A percentile compares a stretch with the other conserved stretches of the same genome.
Evolutionary conservation across 2,888 invertebrate species (phyloP).

Genomic region (Candidula unifasciata): DNA sequence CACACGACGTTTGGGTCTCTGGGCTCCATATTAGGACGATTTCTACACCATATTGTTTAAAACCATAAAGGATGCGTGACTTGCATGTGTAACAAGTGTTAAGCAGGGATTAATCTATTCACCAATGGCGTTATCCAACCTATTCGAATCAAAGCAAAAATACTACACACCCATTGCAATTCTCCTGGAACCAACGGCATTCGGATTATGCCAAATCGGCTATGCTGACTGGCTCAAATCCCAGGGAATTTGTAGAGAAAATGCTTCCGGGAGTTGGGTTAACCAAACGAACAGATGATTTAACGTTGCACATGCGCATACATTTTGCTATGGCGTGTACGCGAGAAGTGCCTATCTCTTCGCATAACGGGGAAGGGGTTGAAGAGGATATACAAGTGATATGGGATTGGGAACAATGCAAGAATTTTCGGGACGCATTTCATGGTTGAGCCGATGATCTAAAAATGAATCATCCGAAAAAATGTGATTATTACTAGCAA

Average conservation of each 20-base stretch:
- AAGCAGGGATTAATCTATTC: slow-evolving; percentile 16
- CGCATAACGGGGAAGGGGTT: not conserved
- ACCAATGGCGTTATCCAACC: not conserved
- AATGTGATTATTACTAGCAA: slow-evolving; percentile 42
- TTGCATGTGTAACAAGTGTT: slow-evolving; percentile 49
- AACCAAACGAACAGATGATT: slow-evolving; percentile 79
- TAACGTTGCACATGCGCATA: slow-evolving; percentile 81
- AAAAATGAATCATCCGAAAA: slow-evolving; percentile 52
- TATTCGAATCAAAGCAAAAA: not conserved
- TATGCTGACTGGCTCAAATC: slow-evolving; percentile 65
- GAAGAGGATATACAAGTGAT: slow-evolving; percentile 48
- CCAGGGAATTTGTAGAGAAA: slow-evolving; percentile 58
- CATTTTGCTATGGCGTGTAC: slow-evolving; percentile 47
- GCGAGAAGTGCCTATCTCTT: not conserved
- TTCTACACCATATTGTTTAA: slow-evolving; percentile 64
- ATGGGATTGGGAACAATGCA: slow-evolving; percentile 54
- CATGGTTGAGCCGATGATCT: slow-evolving; percentile 47
- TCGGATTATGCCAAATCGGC: slow-evolving; percentile 58
- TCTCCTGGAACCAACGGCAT: slow-evolving; percentile 50
- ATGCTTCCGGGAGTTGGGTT: slow-evolving; percentile 61
- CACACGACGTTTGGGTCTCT: slow-evolving; percentile 72
- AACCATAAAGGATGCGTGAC: slow-evolving; percentile 62
- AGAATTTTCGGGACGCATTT: slow-evolving; percentile 58
- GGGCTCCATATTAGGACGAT: slow-evolving; percentile 68
- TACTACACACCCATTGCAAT: slow-evolving; percentile 46